Base-by-base conservation (phyloP, 23 tunicate genomes). In the Botrylloides violaceus region DNA sequence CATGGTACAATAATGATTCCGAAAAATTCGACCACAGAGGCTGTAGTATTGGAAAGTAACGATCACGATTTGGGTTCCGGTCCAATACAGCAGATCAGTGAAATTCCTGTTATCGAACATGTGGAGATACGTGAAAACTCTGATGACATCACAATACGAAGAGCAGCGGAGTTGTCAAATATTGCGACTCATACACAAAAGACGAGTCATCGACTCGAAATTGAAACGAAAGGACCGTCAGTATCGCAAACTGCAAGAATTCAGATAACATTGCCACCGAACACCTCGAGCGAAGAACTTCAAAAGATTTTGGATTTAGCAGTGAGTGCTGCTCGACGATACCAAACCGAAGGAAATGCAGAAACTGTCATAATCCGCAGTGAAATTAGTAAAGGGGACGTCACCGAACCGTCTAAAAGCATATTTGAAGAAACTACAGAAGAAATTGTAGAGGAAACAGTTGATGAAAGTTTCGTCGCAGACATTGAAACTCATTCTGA, bases 191-290 rank as follows among this genome's bases (percentile, higher is more conserved):
- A 43, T 7, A 15, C 12, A 15, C 9, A 43, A 43, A 15, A 43
- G 53, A 43, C 53, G 53, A n/a, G n/a, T n/a, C 53, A 43, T 43
- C 15, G 53, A 7, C 53, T 43, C 15, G 53, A 43, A 43, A 15
- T 43, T 7, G 53, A 43, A 15, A 43, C 12, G 15, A 43, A 43
- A 43, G 53, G 15, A 43, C 15, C 53, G 9, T 7, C 53, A 43
- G 15, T 7, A 9, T 43, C 53, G 53, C 53, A 43, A 71, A 76
- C 29, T 34, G 68, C 80, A 25, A 62, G 47, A 62, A 37, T 76
- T 22, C 68, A 76, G 53, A 61, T 76, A 56, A 76, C 70, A 6
- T 33, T 76, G 50, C 80, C 80, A 9, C 71, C 80, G 30, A 76
- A 76, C 36, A 76, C 71, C 3, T 36, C 80, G 26, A 38, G 56